A percentile compares a stretch with the other conserved stretches of the same genome.
phyloP scores from a whole-genome alignment of 2,113 vertebrate species.

The Bubo bubo region DNA sequence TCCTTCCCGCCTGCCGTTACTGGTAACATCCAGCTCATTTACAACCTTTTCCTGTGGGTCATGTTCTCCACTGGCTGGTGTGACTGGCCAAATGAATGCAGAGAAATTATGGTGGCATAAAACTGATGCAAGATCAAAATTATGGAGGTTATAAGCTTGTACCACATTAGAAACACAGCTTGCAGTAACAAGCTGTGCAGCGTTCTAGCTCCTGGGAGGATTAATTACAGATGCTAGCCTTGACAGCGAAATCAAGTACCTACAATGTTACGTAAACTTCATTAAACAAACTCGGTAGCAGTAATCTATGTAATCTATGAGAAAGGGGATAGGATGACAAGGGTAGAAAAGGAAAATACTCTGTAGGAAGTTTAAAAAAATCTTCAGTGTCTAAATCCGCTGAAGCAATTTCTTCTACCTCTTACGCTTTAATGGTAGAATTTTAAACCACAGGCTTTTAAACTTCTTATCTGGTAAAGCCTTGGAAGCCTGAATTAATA shows the following conservation, averaged over 20 bases:
- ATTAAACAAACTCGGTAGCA: neutral
- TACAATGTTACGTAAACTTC: conserved; percentile 52
- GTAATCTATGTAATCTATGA: neutral
- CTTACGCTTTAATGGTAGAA: neutral
- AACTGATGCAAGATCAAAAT: neutral
- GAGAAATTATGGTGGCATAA: neutral
- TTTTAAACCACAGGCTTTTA: conserved; percentile 29
- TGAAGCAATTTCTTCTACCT: neutral
- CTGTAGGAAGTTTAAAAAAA: neutral
- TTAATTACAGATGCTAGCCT: conserved; percentile 49
- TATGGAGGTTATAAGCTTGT: neutral
- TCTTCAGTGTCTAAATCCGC: neutral
- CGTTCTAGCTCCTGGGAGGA: neutral
- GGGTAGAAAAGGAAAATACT: neutral
- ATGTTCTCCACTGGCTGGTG: neutral
- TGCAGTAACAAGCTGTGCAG: conserved; percentile 9
- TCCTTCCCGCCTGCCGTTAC: neutral
- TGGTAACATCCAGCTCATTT: neutral
- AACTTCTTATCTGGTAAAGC: conserved; percentile 46
- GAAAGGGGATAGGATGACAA: neutral
- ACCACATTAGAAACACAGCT: neutral
- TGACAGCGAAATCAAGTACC: conserved; percentile 43
- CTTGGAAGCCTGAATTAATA: conserved; percentile 13
- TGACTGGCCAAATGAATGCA: neutral
- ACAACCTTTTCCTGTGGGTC: neutral